These are phyloP conservation scores for Xiphorhynchus erythropygius DNA, from an alignment of 2,797 vertebrate genomes.

Conservation along the genomic window DNA sequence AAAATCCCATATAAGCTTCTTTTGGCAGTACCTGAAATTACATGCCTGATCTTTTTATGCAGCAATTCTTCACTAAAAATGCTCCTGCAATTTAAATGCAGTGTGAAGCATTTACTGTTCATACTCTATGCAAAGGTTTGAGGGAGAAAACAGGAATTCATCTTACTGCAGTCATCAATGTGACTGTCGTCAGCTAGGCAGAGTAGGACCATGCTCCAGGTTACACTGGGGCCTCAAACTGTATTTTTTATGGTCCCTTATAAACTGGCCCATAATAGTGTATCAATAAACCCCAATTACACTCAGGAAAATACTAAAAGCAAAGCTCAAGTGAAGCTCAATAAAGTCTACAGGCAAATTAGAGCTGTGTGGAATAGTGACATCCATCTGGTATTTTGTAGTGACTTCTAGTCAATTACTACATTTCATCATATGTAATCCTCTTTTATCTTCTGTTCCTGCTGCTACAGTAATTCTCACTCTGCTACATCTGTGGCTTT, in stretches of 20 bases:
- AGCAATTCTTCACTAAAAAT: slow-evolving; percentile 59
- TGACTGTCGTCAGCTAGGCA: slow-evolving; percentile 45
- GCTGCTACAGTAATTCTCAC: slow-evolving; percentile 78
- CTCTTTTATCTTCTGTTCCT: slow-evolving; percentile 79
- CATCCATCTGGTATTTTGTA: slow-evolving; percentile 80
- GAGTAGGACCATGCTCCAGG: slow-evolving; percentile 37
- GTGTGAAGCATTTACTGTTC: slow-evolving; percentile 59
- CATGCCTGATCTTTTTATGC: slow-evolving; percentile 67
- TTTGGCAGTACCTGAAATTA: slow-evolving; percentile 68
- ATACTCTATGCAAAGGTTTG: slow-evolving; percentile 38
- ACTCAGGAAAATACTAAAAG: slow-evolving; percentile 77
- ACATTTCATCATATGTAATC: slow-evolving; percentile 76
- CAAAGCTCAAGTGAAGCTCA: slow-evolving; percentile 72
- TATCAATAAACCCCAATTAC: slow-evolving; percentile 80
- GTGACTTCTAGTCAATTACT: slow-evolving; percentile 80
- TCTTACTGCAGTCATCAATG: slow-evolving; percentile 68
- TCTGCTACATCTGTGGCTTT: slow-evolving; percentile 74
- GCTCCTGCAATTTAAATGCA: slow-evolving; percentile 68
- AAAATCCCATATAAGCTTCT: slow-evolving; percentile 71
- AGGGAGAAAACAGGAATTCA: slow-evolving; percentile 62
- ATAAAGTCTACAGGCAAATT: slow-evolving; percentile 70
- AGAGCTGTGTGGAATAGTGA: slow-evolving; percentile 67
- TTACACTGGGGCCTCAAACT: slow-evolving; percentile 42
- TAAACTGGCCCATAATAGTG: slow-evolving; percentile 70
- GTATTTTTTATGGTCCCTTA: slow-evolving; percentile 72